Conservation (phyloP, 2,797 vertebrate species). For the Sebastes itinus region DNA sequence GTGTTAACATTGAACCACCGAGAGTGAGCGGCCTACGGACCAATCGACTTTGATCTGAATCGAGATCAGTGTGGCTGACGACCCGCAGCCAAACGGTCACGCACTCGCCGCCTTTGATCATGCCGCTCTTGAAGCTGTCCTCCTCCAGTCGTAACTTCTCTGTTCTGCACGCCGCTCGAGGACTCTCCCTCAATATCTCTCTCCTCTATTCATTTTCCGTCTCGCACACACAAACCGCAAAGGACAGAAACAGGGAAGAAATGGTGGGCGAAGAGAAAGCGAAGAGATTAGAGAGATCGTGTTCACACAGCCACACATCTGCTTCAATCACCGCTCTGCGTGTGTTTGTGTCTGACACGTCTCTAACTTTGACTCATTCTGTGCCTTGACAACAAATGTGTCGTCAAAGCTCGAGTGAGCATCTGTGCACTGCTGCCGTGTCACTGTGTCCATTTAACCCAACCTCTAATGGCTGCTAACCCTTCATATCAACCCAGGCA, state of each 20-base stretch:
- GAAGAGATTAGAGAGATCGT: slow-evolving; percentile 40
- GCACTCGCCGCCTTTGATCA: slow-evolving; percentile 67
- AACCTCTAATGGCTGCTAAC: slow-evolving; percentile 28
- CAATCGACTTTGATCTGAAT: slow-evolving; percentile 63
- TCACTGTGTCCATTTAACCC: slow-evolving; percentile 27
- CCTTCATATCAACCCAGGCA: slow-evolving; percentile 21
- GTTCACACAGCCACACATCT: slow-evolving; percentile 50
- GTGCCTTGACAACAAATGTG: slow-evolving; percentile 42
- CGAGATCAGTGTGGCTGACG: slow-evolving; percentile 51
- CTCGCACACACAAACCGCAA: slow-evolving; percentile 37
- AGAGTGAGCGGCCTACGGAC: slow-evolving; percentile 40
- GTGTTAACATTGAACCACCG: slow-evolving; percentile 51
- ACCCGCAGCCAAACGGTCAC: slow-evolving; percentile 60
- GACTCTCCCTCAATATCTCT: slow-evolving; percentile 46
- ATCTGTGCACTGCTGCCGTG: slow-evolving; percentile 20
- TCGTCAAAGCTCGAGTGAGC: slow-evolving; percentile 24
- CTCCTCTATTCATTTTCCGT: slow-evolving; percentile 22
- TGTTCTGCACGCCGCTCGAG: slow-evolving; percentile 41
- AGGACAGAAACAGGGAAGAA: slow-evolving; percentile 44
- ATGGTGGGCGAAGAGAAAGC: slow-evolving; percentile 25
- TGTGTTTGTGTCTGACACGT: not conserved
- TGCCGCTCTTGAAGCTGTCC: slow-evolving; percentile 49
- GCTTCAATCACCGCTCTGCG: slow-evolving; percentile 28
- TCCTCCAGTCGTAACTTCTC: slow-evolving; percentile 39
- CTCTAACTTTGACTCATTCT: slow-evolving; percentile 43